These are phyloP conservation scores for Halocaridina rubra DNA, from an alignment of 2,888 invertebrate species.

Conservation along the genomic window DNA sequence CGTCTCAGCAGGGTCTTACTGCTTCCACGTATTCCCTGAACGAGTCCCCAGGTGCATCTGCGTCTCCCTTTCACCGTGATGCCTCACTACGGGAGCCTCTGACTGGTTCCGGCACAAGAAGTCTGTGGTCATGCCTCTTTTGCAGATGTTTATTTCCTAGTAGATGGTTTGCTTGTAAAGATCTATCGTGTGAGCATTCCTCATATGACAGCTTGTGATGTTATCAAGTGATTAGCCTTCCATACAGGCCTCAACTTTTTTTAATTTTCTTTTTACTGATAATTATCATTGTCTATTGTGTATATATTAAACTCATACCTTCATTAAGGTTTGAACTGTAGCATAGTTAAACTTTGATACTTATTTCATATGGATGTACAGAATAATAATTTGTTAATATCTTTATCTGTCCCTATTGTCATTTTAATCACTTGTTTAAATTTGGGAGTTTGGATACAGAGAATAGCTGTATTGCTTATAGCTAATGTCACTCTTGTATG, in stretches of 20 bases:
- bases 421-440: too few relatives aligned
- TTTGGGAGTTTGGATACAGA: too few relatives aligned
- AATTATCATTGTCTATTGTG: neutral
- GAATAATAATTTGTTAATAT: neutral
- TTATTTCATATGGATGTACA: neutral
- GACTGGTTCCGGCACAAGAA: conserved; percentile 14
- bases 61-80: conserved; percentile 18
- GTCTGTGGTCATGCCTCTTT: conserved; percentile 31
- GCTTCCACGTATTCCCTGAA: neutral
- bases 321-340: neutral
- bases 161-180: conserved; percentile 15
- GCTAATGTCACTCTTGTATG: too few relatives aligned
- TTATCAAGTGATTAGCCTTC: conserved; percentile 1
- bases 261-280: neutral
- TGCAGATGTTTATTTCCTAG: conserved; percentile 17
- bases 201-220: conserved; percentile 31
- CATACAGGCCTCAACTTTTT: conserved; percentile 8
- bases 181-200: conserved; percentile 13
- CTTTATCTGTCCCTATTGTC: too few relatives aligned
- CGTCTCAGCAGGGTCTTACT: neutral
- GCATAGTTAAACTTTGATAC: conserved; percentile 26
- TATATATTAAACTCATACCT: neutral
- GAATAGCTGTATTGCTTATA: neutral
- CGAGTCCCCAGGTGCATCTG: too few relatives aligned
- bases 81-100: conserved; percentile 20